Evolutionary conservation across 1,140 invertebrate species (phyloP), one percentile per base, ranked within the genome.

Genomic region (Drosophila novamexicana): DNA sequence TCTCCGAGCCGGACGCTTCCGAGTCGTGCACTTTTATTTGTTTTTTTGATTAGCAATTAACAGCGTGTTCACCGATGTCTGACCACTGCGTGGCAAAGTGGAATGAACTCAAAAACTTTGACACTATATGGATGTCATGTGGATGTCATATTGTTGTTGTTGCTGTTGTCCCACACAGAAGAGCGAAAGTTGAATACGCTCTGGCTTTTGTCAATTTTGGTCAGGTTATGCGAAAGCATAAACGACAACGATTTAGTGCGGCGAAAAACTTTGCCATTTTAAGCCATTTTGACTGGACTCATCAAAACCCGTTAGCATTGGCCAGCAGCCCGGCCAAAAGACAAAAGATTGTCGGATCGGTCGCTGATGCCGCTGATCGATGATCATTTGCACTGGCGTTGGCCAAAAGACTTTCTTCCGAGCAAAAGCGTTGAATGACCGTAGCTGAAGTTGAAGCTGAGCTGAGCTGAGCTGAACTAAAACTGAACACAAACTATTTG

Each of bases 131-230:
- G 7, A 10, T 53, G 18, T 64, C n/a, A 32, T 45, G 12, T 66
- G 22, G 22, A n/a, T n/a, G n/a, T n/a, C n/a, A n/a, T n/a, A n/a
- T n/a, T n/a, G 14, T 14, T 14, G 14, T 14, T 44, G 49, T 1
- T 53, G 9, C 16, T 53, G 12, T 52, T 32, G 32, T 32, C 6
- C 2, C 22, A 16, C 42, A 56, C 16, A 58, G 59, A 71, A 75
- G 67, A 75, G 73, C 61, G 73, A 75, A 75, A 75, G 73, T 75
- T 75, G 54, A 7, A 59, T 59, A 53, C 54, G 32, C 47, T 58
- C 32, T 16, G 52, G 32, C 52, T 63, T 69, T 63, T 69, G 58
- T 63, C 72, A 70, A 42, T 75, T 67, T 70, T 74, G 57, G 71
- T 74, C 53, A 75, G 62, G 39, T 53, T 67, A 64, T 70, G 70